phyloP scores from a whole-genome alignment of 2,888 invertebrate genomes.

The Agriopis aurantiaria region DNA sequence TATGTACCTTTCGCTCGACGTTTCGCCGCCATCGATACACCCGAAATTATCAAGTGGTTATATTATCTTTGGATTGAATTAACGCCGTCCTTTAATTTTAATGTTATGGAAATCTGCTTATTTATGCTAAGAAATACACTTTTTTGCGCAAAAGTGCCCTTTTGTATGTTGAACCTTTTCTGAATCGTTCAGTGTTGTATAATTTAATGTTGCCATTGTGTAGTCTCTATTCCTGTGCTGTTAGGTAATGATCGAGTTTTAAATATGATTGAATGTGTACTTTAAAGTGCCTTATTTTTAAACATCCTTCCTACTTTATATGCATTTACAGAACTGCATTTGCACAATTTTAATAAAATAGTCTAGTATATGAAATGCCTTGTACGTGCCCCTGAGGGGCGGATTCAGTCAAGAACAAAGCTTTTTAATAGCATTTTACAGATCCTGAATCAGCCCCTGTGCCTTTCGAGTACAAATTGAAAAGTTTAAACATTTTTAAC shows the following conservation, averaged over 20 bases:
- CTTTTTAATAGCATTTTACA: background rate
- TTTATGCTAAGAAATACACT: background rate
- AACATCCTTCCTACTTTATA: constrained; percentile 14
- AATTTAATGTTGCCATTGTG: constrained; percentile 25
- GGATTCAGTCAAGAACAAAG: background rate
- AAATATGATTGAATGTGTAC: constrained; percentile 5
- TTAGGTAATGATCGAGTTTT: constrained; percentile 10
- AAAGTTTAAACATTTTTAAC: constrained; percentile 18
- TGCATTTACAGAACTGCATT: constrained; percentile 34
- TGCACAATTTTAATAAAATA: constrained; percentile 5
- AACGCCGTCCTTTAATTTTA: constrained; percentile 17
- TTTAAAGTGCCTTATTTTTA: constrained; percentile 26
- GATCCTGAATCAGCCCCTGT: constrained; percentile 12
- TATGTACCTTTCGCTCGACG: too few relatives aligned
- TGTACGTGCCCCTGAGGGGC: constrained; percentile 9
- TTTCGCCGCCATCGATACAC: too few relatives aligned
- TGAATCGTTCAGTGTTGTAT: background rate
- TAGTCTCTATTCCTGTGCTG: constrained; percentile 10
- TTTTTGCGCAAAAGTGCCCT: background rate
- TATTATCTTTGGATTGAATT: background rate
- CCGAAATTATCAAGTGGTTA: too few relatives aligned
- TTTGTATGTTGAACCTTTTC: background rate
- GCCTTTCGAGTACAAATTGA: constrained; percentile 30
- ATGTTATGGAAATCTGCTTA: background rate
- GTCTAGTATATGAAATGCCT: background rate